Conservation (phyloP, 2,888 invertebrate species). For the Drosophila meridionalis region DNA sequence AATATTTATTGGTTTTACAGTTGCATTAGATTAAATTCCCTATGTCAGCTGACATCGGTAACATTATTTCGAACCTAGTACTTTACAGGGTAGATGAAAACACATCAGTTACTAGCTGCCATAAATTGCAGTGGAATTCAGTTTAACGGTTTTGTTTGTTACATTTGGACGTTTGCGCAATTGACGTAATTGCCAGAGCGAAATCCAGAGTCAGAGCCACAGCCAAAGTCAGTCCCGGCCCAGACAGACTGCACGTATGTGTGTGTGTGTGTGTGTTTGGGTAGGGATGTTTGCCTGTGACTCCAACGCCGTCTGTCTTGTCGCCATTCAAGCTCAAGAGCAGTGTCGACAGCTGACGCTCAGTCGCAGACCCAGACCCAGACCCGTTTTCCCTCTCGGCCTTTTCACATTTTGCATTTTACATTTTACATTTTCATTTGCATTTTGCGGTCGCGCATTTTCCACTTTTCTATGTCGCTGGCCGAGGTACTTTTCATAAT, state of each 20-base stretch:
- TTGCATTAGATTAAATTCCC: not conserved
- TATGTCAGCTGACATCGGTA: not conserved
- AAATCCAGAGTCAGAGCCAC: conserved; percentile 41
- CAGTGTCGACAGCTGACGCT: conserved; percentile 58
- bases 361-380: conserved; percentile 42
- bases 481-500: conserved; percentile 67
- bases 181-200: conserved; percentile 76
- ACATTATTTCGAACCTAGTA: not conserved
- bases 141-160: conserved; percentile 75
- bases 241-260: conserved; percentile 55
- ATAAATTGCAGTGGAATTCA: conserved; percentile 71
- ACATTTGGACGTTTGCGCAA: conserved; percentile 71
- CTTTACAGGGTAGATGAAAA: conserved; percentile 28
- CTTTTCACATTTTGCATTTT: conserved; percentile 69
- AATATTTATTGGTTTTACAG: not conserved
- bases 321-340: conserved; percentile 78
- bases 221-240: conserved; percentile 41
- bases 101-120: conserved; percentile 22
- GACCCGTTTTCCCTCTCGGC: conserved; percentile 57
- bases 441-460: conserved; percentile 55
- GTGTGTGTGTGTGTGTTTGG: conserved; percentile 18
- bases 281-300: conserved; percentile 45
- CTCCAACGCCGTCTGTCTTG: conserved; percentile 37
- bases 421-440: conserved; percentile 34
- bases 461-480: conserved; percentile 49